Evolutionary conservation across 2,113 vertebrate species (phyloP).

Genomic region (Pollimyrus isidori): DNA sequence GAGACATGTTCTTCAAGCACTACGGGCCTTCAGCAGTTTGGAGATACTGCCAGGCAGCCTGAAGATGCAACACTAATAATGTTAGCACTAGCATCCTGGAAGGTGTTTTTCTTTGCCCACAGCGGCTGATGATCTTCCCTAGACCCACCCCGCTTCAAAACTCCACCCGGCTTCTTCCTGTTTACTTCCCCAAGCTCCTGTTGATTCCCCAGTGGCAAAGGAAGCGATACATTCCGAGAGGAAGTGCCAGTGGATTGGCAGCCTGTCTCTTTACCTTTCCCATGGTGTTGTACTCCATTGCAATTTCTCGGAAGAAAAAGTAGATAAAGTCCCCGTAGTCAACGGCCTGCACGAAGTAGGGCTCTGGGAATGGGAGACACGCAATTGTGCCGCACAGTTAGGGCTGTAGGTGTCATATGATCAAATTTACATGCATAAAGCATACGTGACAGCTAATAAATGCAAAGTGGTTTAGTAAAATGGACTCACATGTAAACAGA

Average conservation of each 20-base stretch:
- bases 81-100: conserved; percentile 46
- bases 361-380: conserved; percentile 63
- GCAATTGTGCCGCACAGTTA: neutral
- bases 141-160: conserved; percentile 37
- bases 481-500: neutral
- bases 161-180: conserved; percentile 55
- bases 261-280: conserved; percentile 76
- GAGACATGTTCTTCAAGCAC: conserved; percentile 21
- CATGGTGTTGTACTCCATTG: conserved; percentile 98
- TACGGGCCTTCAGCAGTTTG: neutral
- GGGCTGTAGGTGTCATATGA: neutral
- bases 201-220: conserved; percentile 43
- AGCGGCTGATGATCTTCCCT: conserved; percentile 36
- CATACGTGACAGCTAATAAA: neutral
- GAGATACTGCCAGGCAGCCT: neutral
- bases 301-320: conserved; percentile 98
- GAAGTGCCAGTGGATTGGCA: neutral
- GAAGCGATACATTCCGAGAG: conserved; percentile 50
- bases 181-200: conserved; percentile 51
- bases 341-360: conserved; percentile 92
- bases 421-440: neutral
- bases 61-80: conserved; percentile 42
- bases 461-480: neutral
- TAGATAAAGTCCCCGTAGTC: conserved; percentile 94
- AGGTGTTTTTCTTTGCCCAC: conserved; percentile 44